Percentiles rank a stretch among this genome's conserved stretches.
Evolutionary conservation across 2,113 vertebrate genomes (phyloP).

Genomic region (Nettapus auritus): DNA sequence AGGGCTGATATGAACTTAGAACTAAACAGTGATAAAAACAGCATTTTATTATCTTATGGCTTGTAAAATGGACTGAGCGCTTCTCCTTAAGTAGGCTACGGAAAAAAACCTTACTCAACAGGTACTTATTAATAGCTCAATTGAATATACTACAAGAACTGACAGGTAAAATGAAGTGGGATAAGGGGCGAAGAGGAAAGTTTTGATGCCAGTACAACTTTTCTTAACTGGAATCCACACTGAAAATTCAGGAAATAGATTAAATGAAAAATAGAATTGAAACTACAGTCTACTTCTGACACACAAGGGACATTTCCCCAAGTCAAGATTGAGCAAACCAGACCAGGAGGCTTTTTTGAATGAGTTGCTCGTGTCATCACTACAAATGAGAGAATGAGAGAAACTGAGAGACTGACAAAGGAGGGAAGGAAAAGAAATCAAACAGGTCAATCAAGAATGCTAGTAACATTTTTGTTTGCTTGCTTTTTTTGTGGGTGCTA

Average conservation of each 20-base stretch:
- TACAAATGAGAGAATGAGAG: neutral
- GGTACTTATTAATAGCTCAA: neutral
- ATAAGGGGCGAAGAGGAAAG: neutral
- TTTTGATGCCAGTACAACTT: neutral
- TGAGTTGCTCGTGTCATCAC: neutral
- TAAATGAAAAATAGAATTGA: neutral
- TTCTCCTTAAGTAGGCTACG: neutral
- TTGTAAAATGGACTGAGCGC: neutral
- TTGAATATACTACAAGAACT: neutral
- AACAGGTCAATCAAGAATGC: neutral
- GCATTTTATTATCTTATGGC: neutral
- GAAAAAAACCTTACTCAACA: neutral
- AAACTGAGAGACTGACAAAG: fast-evolving
- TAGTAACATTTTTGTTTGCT: neutral
- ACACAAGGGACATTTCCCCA: neutral
- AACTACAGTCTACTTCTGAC: neutral
- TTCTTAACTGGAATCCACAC: neutral
- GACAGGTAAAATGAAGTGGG: neutral
- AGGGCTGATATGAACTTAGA: neutral
- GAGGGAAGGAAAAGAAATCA: neutral
- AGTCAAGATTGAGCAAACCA: neutral
- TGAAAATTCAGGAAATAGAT: neutral
- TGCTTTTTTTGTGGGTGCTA: fast-evolving
- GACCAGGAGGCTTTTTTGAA: neutral
- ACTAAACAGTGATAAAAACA: neutral